Base-by-base conservation (phyloP, 2,797 vertebrate species). In the Hipposideros larvatus region DNA sequence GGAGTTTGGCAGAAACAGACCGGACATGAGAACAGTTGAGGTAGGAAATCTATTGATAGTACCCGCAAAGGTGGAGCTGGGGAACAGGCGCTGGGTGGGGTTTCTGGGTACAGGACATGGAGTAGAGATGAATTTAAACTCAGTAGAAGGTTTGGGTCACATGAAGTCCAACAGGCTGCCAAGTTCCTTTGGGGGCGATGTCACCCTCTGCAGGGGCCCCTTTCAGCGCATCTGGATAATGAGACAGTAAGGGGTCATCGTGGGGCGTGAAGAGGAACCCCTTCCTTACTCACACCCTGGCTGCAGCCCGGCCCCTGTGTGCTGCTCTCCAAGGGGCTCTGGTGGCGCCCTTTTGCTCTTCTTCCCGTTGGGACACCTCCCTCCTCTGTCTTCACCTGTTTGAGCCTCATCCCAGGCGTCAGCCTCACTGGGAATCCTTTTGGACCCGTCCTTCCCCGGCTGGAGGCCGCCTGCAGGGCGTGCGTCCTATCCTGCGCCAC, bases 401-500 rank as follows among this genome's bases (percentile, higher is more conserved):
- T 26, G 57, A 43, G 34, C 34, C 53, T 68, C 41, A 11, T 9
- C 75, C 34, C 68, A 34, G 51, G 43, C 9, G 48, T 28, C 57
- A 48, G 22, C 15, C 46, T 70, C 5, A 2, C 11, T 0, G 2
- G 26, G 22, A 84, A 21, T 7, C 48, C 5, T 26, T 22, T 11
- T 7, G 2, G 22, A 11, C 21, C 21, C 41, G 55, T 46, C 18
- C 4, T 9, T 63, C 43, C 59, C 18, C 22, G 16, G 10, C 80
- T 48, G 28, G 82, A 7, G n/a, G 77, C 48, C 3, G 4, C 71
- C 75, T 7, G 34, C 5, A 19, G 63, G n/a, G 7, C 0, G 2
- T 8, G 21, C 0, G 0, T 5, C 46, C 24, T 24, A 22, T 28
- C 1, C 3, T 28, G 28, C 19, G 14, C 46, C 2, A 1, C 24